Conservation (phyloP, 2,888 invertebrate species). For the Lasioglossum villosulum region DNA sequence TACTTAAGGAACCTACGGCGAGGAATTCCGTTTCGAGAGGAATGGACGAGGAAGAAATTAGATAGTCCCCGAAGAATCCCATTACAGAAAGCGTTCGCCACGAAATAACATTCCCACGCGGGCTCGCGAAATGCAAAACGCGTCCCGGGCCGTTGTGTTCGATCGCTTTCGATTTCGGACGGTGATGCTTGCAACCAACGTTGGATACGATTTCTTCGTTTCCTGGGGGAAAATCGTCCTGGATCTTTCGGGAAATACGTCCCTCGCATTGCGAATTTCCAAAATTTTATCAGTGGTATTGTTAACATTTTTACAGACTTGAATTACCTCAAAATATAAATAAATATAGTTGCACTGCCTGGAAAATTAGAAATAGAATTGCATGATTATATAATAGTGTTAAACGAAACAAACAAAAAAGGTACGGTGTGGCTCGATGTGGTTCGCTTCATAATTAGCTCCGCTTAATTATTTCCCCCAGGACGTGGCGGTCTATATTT, state of each 20-base stretch:
- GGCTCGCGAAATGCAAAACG: conserved; percentile 52
- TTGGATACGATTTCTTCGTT: background rate
- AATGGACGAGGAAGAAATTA: conserved; percentile 66
- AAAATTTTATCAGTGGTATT: background rate
- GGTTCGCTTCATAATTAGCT: background rate
- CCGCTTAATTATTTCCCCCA: background rate
- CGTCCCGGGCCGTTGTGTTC: conserved; percentile 21
- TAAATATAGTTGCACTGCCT: no score
- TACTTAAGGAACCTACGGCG: conserved; percentile 65
- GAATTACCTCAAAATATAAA: no score
- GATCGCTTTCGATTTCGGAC: conserved; percentile 46
- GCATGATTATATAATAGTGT: no score
- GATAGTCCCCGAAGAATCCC: conserved; percentile 65
- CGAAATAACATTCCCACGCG: conserved; percentile 53
- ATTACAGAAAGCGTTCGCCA: conserved; percentile 54
- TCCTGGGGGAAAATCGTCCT: background rate
- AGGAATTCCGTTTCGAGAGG: conserved; percentile 64
- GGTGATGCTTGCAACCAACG: background rate
- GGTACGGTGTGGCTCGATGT: no score
- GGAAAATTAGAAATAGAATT: no score
- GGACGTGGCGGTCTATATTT: background rate
- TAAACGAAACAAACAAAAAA: background rate
- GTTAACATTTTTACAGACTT: no score
- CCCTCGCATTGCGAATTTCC: background rate
- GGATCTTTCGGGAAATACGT: background rate